A percentile compares a stretch with the other conserved stretches of the same genome.
Evolutionary conservation across 1,140 invertebrate genomes (phyloP).

Genomic region (Drosophila neocordata): DNA sequence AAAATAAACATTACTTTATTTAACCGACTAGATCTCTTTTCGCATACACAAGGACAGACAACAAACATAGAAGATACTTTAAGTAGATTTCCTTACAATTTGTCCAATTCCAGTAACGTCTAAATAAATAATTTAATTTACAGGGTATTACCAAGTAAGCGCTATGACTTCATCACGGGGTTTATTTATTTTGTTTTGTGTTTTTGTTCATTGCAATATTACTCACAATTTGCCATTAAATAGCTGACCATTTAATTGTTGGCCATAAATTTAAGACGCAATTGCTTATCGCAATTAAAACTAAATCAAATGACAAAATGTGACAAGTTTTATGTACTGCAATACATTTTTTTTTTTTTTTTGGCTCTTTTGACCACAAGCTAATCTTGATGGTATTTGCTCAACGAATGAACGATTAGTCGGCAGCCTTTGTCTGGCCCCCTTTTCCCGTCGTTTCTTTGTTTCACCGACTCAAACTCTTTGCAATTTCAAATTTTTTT

Average conservation of each 20-base stretch:
- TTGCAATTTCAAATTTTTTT: conserved; percentile 42
- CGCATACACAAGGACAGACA: too few species aligned
- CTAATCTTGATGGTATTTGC: conserved; percentile 58
- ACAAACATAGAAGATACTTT: too few species aligned
- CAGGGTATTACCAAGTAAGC: background rate
- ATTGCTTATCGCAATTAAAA: conserved; percentile 69
- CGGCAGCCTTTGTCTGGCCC: conserved; percentile 1
- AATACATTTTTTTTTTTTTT: conserved; percentile 26
- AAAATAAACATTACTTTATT: too few species aligned
- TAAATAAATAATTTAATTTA: background rate
- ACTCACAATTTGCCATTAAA: conserved; percentile 47
- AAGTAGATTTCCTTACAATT: too few species aligned
- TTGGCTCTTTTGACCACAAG: conserved; percentile 19
- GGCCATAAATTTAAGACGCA: conserved; percentile 57
- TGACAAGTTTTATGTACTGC: conserved; percentile 41
- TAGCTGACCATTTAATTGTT: conserved; percentile 59
- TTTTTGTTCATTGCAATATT: background rate
- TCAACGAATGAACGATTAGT: conserved; percentile 35
- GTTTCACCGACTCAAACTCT: conserved; percentile 9
- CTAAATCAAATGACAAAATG: conserved; percentile 55
- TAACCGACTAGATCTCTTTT: too few species aligned
- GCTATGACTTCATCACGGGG: background rate
- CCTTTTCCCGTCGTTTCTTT: conserved; percentile 9
- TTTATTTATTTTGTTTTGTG: background rate
- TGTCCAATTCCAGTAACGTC: too few species aligned